These are phyloP conservation scores for Antechinus stuartii DNA, from an alignment of 2,113 vertebrate species.

Conservation along the genomic window DNA sequence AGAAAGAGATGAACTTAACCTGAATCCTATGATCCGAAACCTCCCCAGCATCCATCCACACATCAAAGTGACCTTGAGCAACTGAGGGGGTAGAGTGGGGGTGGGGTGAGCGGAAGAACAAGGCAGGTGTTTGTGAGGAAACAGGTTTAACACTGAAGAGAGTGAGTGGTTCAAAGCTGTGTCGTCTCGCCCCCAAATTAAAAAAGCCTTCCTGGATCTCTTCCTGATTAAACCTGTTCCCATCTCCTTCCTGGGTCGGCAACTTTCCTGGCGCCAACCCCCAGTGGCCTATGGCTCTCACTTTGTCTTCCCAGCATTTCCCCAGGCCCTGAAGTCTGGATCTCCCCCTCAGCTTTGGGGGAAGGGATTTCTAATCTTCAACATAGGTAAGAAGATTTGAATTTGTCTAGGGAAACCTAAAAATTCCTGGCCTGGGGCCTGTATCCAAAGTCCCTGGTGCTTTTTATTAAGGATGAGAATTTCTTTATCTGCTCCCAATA, in stretches of 20 bases:
- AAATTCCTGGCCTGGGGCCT: not conserved
- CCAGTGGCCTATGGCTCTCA: constrained; percentile 61
- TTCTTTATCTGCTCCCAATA: not conserved
- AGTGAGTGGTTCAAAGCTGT: not conserved
- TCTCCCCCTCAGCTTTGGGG: not conserved
- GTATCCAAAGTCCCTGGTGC: not conserved
- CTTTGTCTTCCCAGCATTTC: constrained; percentile 55
- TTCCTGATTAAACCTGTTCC: constrained; percentile 42
- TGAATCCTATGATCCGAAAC: not conserved
- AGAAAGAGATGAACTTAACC: not conserved
- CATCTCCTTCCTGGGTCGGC: not conserved
- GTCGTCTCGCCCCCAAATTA: not conserved
- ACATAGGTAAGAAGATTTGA: not conserved
- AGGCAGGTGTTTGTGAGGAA: not conserved
- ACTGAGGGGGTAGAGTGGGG: not conserved
- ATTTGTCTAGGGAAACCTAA: not conserved
- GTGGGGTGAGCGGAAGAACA: not conserved
- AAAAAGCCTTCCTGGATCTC: constrained; percentile 21
- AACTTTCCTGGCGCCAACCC: constrained; percentile 69
- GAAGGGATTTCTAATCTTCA: not conserved
- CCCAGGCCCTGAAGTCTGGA: not conserved
- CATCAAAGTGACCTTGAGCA: constrained; percentile 56
- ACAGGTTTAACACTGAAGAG: not conserved
- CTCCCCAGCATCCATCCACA: not conserved
- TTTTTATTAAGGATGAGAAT: not conserved